phyloP scores from a whole-genome alignment of 2,888 invertebrate species.

The Rhamphomyia laevipes region DNA sequence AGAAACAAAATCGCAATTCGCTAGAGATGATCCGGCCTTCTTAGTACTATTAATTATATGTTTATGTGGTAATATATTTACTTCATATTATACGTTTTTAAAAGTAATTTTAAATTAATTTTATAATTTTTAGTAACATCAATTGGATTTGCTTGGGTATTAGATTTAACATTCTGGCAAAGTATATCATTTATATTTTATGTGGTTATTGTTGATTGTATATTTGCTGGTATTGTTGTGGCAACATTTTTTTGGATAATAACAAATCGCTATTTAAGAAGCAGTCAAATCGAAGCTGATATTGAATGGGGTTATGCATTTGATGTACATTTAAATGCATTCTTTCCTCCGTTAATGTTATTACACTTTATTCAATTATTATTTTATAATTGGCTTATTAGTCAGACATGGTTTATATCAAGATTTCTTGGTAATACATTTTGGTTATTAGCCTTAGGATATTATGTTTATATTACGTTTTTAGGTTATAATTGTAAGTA shows the following conservation, averaged over 20 bases:
- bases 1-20: constrained; percentile 98
- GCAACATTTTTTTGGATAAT: constrained; percentile 81
- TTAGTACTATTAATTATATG: constrained; percentile 79
- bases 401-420: constrained; percentile 64
- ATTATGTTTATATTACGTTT: constrained; percentile 95
- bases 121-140: constrained; percentile 61
- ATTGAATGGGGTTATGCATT: constrained; percentile 97
- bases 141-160: constrained; percentile 72
- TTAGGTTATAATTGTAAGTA: constrained; percentile 87
- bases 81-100: not conserved
- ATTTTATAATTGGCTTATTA: constrained; percentile 72
- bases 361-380: constrained; percentile 87
- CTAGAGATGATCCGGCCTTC: constrained; percentile 97
- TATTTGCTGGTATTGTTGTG: constrained; percentile 73
- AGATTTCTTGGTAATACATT: constrained; percentile 82
- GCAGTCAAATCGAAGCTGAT: constrained; percentile 30
- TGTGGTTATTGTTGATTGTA: constrained; percentile 89
- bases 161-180: constrained; percentile 54
- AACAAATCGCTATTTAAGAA: constrained; percentile 33
- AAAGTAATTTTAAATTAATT: not conserved
- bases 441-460: constrained; percentile 81
- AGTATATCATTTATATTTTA: constrained; percentile 78
- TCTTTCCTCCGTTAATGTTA: constrained; percentile 90
- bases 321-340: constrained; percentile 97
- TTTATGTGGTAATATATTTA: constrained; percentile 50